phyloP scores from a whole-genome alignment of 2,888 invertebrate species.

The Leptinotarsa rubiginosa region DNA sequence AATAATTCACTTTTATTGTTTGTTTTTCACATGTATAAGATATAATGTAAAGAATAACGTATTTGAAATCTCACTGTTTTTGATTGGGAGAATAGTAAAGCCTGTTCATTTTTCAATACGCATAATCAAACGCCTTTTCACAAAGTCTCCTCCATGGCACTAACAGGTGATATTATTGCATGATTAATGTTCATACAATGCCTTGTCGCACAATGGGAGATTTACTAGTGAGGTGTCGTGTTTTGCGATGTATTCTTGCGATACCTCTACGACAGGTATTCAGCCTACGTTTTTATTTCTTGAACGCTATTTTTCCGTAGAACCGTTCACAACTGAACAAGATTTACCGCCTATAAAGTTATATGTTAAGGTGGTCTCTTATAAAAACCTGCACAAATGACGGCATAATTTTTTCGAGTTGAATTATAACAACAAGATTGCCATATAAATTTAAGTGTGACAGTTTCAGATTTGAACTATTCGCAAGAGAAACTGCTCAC shows the following conservation, averaged over 20 bases:
- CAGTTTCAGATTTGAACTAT: slow-evolving; percentile 12
- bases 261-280: slow-evolving; percentile 26
- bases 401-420: slow-evolving; percentile 7
- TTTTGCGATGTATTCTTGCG: slow-evolving; percentile 18
- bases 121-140: neutral
- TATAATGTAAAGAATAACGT: too few species aligned
- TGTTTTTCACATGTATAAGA: too few species aligned
- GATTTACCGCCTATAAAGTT: slow-evolving; percentile 31
- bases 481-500: neutral
- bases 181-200: slow-evolving; percentile 7
- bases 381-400: slow-evolving; percentile 19
- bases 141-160: neutral
- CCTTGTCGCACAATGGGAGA: slow-evolving; percentile 25
- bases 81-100: neutral
- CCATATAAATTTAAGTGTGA: neutral
- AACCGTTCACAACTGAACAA: slow-evolving; percentile 23
- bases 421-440: slow-evolving; percentile 23
- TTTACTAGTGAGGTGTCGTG: slow-evolving; percentile 24
- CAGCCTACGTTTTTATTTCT: slow-evolving; percentile 28
- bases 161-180: neutral
- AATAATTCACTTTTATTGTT: too few species aligned
- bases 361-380: slow-evolving; percentile 21
- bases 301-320: slow-evolving; percentile 19
- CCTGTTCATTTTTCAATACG: neutral
- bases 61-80: neutral